phyloP scores from a whole-genome alignment of 2,113 vertebrate species.

The Poecile atricapillus region DNA sequence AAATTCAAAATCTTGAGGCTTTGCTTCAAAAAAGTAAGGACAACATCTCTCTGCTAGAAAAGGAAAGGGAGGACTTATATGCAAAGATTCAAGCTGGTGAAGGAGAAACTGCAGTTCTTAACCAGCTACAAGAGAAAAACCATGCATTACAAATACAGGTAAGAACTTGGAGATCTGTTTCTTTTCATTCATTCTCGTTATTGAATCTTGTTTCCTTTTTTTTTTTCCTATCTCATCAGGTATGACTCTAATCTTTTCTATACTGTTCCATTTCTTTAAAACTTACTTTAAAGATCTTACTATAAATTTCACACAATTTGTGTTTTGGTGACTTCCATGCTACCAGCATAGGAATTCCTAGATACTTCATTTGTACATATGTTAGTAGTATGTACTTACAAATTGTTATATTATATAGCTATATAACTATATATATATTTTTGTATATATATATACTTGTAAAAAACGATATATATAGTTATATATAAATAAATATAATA shows the following conservation, averaged over 20 bases:
- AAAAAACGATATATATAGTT: neutral
- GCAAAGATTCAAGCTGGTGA: slow-evolving; percentile 98
- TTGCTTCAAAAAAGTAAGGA: slow-evolving; percentile 96
- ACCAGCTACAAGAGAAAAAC: slow-evolving; percentile 96
- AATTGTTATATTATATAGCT: too few species aligned
- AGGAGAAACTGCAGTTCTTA: slow-evolving; percentile 93
- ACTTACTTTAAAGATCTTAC: neutral
- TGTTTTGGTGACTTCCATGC: neutral
- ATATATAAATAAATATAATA: neutral
- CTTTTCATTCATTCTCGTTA: neutral
- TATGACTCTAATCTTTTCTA: neutral
- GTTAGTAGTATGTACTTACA: neutral
- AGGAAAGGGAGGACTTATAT: slow-evolving; percentile 93
- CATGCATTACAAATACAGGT: slow-evolving; percentile 92
- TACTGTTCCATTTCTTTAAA: neutral
- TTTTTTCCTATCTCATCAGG: neutral
- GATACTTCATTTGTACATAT: neutral
- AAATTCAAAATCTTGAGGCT: slow-evolving; percentile 98
- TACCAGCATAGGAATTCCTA: neutral
- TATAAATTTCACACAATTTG: neutral
- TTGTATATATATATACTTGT: neutral
- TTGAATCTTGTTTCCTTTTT: neutral
- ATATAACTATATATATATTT: neutral
- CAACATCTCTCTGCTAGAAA: slow-evolving; percentile 88
- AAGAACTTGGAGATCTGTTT: neutral